A percentile compares a stretch with the other conserved stretches of the same genome.
Evolutionary conservation across 2,888 invertebrate genomes (phyloP).

Genomic region (Trachelus stipa): DNA sequence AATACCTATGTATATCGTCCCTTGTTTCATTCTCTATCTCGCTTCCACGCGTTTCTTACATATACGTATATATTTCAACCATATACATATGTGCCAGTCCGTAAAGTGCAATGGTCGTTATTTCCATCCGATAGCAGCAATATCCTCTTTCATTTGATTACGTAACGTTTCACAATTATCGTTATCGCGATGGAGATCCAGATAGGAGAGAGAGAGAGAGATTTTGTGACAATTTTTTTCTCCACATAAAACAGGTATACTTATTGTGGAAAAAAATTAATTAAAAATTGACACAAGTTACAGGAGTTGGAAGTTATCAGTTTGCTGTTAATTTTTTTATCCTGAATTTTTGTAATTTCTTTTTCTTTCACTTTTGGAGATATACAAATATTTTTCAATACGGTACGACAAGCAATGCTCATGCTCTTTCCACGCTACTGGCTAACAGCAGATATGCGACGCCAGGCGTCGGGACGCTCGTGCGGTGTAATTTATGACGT

Average conservation of each 20-base stretch:
- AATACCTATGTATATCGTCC: neutral
- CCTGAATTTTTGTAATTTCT: too few relatives aligned
- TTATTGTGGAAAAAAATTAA: too few relatives aligned
- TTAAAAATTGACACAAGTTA: neutral
- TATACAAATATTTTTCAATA: too few relatives aligned
- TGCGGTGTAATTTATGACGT: conserved; percentile 27
- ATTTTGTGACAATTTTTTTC: neutral
- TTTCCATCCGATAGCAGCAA: neutral
- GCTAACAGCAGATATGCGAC: neutral
- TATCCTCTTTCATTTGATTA: neutral
- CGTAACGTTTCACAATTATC: neutral
- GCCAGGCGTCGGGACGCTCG: conserved; percentile 2
- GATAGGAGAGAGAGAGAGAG: neutral
- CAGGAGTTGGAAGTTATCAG: neutral
- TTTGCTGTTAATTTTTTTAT: neutral
- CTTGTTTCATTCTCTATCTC: neutral
- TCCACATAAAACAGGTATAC: too few relatives aligned
- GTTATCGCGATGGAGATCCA: neutral
- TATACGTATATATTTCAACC: too few relatives aligned
- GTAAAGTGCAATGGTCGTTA: neutral
- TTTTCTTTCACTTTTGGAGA: neutral
- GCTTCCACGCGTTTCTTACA: too few relatives aligned
- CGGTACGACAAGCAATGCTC: neutral
- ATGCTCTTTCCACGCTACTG: neutral
- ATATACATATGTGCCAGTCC: neutral